These are phyloP conservation scores for Philereme vetulata DNA, from an alignment of 2,888 invertebrate genomes.

Conservation along the genomic window DNA sequence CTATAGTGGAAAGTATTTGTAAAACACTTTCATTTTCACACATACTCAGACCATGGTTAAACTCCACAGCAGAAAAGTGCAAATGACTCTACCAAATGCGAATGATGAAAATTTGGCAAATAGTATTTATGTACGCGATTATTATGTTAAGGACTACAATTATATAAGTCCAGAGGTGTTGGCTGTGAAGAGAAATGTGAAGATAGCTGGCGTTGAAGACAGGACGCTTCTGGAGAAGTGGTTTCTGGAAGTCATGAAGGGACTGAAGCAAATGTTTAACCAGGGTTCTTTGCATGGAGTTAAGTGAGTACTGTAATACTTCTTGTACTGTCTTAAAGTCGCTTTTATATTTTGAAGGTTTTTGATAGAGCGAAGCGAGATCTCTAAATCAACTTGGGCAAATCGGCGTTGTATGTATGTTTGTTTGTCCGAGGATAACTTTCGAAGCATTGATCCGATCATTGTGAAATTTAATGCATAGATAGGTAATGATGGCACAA, in stretches of 20 bases:
- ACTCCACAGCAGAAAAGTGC: constrained; percentile 39
- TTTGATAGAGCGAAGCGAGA: too few relatives aligned
- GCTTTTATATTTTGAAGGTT: too few relatives aligned
- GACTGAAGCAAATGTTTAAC: constrained; percentile 72
- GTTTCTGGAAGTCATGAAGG: constrained; percentile 62
- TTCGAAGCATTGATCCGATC: too few relatives aligned
- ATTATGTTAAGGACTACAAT: constrained; percentile 69
- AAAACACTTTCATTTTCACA: not conserved
- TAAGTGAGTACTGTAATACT: constrained; percentile 63
- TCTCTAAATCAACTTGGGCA: too few relatives aligned
- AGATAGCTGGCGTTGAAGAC: constrained; percentile 27
- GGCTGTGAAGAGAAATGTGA: constrained; percentile 37
- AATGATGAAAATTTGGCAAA: constrained; percentile 41
- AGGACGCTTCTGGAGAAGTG: constrained; percentile 56
- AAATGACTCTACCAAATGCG: constrained; percentile 30
- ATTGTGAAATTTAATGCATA: too few relatives aligned
- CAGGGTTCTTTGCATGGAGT: constrained; percentile 76
- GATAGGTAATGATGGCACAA: too few relatives aligned
- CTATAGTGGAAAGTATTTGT: not conserved
- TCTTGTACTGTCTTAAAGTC: too few relatives aligned
- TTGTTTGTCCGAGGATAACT: too few relatives aligned
- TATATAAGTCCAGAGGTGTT: constrained; percentile 63
- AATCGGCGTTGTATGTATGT: too few relatives aligned
- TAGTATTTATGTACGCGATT: constrained; percentile 59
- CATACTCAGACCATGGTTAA: constrained; percentile 40